These are phyloP conservation scores for Lepidocolaptes lacrymiger DNA, from an alignment of 2,797 vertebrate genomes.

Conservation along the genomic window DNA sequence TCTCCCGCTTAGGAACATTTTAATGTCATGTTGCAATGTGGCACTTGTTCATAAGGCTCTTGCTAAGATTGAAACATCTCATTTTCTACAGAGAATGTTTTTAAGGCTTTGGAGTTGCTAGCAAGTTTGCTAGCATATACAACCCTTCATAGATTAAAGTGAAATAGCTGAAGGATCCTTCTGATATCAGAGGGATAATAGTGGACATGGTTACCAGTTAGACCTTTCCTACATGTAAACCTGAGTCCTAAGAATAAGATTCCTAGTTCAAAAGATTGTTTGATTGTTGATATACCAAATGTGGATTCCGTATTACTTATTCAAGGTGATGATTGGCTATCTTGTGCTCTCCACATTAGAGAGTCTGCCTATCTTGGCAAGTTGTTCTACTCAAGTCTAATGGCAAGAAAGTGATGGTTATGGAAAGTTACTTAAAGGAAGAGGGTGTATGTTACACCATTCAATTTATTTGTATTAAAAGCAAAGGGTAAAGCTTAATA, in stretches of 20 bases:
- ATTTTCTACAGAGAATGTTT: neutral
- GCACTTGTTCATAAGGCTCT: neutral
- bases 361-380: neutral
- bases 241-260: neutral
- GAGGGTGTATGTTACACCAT: neutral
- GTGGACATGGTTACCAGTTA: neutral
- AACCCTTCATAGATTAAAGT: neutral
- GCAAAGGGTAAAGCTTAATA: neutral
- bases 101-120: neutral
- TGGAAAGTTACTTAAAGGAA: neutral
- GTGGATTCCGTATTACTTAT: neutral
- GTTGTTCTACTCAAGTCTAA: neutral
- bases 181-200: neutral
- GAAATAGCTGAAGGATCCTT: neutral
- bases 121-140: neutral
- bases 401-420: neutral
- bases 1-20: neutral
- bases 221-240: neutral
- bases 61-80: neutral
- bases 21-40: neutral
- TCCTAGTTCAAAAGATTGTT: neutral
- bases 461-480: neutral
- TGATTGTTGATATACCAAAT: neutral
- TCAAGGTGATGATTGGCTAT: neutral
- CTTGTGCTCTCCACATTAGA: neutral